A percentile compares a stretch with the other conserved stretches of the same genome.
phyloP scores from a whole-genome alignment of 2,113 vertebrate genomes.

The Electrona antarctica region DNA sequence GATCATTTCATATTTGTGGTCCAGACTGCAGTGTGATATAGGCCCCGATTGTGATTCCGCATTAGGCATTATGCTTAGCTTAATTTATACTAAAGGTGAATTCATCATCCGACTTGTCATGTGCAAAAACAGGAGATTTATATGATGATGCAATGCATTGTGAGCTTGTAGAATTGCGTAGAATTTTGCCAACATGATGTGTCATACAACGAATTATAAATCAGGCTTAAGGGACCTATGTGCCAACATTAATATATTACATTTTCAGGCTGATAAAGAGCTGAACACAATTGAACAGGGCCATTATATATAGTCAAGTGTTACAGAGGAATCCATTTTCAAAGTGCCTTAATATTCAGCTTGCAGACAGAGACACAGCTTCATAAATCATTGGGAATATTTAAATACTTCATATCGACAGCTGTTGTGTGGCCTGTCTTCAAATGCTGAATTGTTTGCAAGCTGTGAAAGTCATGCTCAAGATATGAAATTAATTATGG shows the following conservation, averaged over 20 bases:
- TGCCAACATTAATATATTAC: too few species aligned
- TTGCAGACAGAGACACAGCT: background rate
- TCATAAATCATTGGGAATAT: conserved; percentile 34
- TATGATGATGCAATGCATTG: too few species aligned
- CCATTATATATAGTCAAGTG: background rate
- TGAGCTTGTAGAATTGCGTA: too few species aligned
- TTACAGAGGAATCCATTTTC: background rate
- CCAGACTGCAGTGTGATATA: too few species aligned
- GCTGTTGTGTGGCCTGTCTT: conserved; percentile 11
- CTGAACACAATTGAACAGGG: background rate
- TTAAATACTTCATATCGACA: conserved; percentile 44
- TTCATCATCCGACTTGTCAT: too few species aligned
- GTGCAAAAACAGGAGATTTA: too few species aligned
- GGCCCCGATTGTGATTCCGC: too few species aligned
- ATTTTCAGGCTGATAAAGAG: background rate
- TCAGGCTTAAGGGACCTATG: too few species aligned
- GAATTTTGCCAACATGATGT: background rate
- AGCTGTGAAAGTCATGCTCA: conserved; percentile 32
- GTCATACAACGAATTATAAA: background rate
- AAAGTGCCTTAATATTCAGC: too few species aligned
- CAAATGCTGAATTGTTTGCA: conserved; percentile 38
- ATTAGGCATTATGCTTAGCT: too few species aligned
- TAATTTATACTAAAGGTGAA: too few species aligned
- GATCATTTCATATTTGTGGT: too few species aligned
- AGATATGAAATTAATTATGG: conserved; percentile 49